Base-by-base conservation (phyloP, 2,797 vertebrate species). In the Gymnothorax javanicus region DNA sequence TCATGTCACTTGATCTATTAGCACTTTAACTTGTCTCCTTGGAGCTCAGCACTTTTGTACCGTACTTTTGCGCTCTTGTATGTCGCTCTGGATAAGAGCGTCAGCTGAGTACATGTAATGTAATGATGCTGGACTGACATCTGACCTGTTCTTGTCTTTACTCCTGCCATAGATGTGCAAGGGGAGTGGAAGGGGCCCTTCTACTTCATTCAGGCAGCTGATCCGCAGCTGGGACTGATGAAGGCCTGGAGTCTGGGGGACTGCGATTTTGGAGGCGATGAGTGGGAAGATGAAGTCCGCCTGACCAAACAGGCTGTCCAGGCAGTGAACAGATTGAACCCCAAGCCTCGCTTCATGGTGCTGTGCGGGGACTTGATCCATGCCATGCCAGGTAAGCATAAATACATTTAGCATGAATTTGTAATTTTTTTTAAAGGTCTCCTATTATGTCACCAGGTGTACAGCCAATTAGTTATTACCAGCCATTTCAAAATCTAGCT, bases 151-250 rank as follows among this genome's bases (percentile, higher is more conserved):
- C n/a, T 20, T 60, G 17, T n/a, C 50, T 27, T 62, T 79, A 17
- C 25, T 20, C 71, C 85, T 57, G 85, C 86, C 57, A 62, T 92
- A 99, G 97, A 96, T 90, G 91, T 93, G 58, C 96, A 99, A 91
- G 93, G 83, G 7, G 92, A 97, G 59, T 99, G 99, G 99, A 97
- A 88, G 2, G 97, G 96, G 8, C 97, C 98, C 0, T 99, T 99
- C 94, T 99, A 93, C 93, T 99, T 99, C 91, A 97, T 99, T 90
- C 97, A 97, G 92, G 98, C 97, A 0, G 97, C 98, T 3, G 98
- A 99, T 94, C 98, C 98, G 17, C 99, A 99, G 93, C 96, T 99
- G n/a, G 98, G 98, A 0, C 94, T 99, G 89, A 99, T 98, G 95
- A 99, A 99, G 93, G 95, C 97, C n/a, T 99, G 97, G 97, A 92